Conservation (phyloP, 2,113 vertebrate species). For the Gnathonemus longibarbis region DNA sequence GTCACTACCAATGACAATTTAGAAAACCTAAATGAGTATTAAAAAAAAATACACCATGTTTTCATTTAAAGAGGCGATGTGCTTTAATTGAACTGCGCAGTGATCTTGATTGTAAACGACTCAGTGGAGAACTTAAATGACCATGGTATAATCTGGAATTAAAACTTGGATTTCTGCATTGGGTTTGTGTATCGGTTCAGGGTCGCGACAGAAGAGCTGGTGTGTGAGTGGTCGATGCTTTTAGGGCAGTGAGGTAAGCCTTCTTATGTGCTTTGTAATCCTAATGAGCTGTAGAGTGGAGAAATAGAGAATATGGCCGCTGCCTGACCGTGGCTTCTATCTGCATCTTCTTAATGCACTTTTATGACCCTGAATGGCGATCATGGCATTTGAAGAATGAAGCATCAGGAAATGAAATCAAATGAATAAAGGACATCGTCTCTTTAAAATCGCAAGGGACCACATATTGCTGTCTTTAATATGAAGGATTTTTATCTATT, state of each 20-base stretch:
- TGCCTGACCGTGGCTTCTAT: background rate
- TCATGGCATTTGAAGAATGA: conserved; percentile 33
- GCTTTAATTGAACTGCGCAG: conserved; percentile 42
- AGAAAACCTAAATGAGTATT: conserved; percentile 44
- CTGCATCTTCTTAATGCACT: conserved; percentile 37
- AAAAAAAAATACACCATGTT: conserved; percentile 59
- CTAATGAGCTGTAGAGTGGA: background rate
- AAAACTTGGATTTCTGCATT: background rate
- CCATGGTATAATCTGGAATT: background rate
- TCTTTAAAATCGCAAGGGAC: conserved; percentile 48
- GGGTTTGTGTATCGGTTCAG: background rate
- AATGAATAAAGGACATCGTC: conserved; percentile 48
- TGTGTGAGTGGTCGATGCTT: background rate
- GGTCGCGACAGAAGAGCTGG: background rate
- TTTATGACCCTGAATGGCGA: conserved; percentile 20
- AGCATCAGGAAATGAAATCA: conserved; percentile 11
- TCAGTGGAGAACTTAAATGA: background rate
- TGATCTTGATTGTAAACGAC: background rate
- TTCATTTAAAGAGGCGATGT: conserved; percentile 54
- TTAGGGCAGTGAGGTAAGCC: background rate
- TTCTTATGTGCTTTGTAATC: background rate
- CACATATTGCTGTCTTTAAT: conserved; percentile 60
- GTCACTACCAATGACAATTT: conserved; percentile 69
- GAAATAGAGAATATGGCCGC: background rate
- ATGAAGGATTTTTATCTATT: conserved; percentile 67